Conservation (phyloP, 1,140 invertebrate genomes). For the Hydropsyche tenuis region DNA sequence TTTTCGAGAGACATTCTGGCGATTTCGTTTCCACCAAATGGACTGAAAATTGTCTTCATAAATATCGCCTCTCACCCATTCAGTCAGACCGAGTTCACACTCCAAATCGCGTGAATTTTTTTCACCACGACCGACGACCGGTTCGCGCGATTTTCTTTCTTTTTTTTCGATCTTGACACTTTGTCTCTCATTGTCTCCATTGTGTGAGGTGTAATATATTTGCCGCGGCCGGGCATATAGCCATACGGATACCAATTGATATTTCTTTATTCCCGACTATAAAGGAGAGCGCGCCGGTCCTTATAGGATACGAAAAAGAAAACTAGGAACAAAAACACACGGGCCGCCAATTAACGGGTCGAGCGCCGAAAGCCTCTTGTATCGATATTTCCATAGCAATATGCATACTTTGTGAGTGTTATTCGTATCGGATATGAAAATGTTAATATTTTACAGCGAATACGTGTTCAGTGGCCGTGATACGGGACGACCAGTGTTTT, state of each 20-base stretch:
- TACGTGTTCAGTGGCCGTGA: background rate
- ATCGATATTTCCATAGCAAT: too few species aligned
- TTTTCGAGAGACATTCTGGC: too few species aligned
- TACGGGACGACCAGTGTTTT: background rate
- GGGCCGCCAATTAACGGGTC: too few species aligned
- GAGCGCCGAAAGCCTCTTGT: too few species aligned
- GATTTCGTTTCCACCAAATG: background rate
- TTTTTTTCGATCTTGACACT: conserved; percentile 35
- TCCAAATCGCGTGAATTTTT: conserved; percentile 28
- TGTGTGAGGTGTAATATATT: conserved; percentile 45
- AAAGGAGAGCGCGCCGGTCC: background rate
- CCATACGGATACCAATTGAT: conserved; percentile 36
- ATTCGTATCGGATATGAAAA: too few species aligned
- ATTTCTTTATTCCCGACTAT: conserved; percentile 40
- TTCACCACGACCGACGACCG: conserved; percentile 6
- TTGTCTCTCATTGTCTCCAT: conserved; percentile 45
- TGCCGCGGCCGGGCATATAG: conserved; percentile 26
- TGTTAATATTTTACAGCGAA: too few species aligned
- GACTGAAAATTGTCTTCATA: conserved; percentile 24
- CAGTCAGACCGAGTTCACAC: conserved; percentile 31
- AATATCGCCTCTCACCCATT: background rate
- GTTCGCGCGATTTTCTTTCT: conserved; percentile 5
- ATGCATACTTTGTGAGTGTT: too few species aligned
- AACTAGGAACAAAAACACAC: background rate
- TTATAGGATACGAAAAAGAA: background rate